Evolutionary conservation across 2,113 vertebrate species (phyloP), one percentile per base, ranked within the genome.

Genomic region (pig (Sus scrofa)): DNA sequence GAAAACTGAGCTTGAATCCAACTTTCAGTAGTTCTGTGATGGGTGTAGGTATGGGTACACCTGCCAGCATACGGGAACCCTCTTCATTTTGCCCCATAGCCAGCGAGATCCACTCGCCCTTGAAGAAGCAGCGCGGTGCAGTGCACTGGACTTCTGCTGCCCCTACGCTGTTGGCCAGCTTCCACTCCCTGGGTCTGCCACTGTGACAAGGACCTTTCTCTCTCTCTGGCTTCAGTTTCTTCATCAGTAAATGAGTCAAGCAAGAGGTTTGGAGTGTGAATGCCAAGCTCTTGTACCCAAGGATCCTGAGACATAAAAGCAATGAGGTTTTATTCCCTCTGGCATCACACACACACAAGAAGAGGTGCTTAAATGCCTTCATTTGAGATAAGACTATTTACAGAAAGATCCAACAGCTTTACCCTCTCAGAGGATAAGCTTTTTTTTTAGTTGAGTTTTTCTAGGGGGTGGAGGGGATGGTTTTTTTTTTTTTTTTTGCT

Each of bases 111-210:
- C 1, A 0, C 6, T 19, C 2, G 0, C 44, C 34, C 60, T 22
- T 6, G 22, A 24, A n/a, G 13, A 22, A 13, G 15, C 67, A 4
- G 12, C 0, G 2, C 16, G 54, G 3, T 1, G 2, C 16, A 67
- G 6, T 1, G 2, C 1, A 0, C 58, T 4, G 44, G 15, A 1
- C 12, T 26, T 16, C 1, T 0, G 1, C 10, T 6, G 7, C 0
- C 39, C 65, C 2, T 0, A 0, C 1, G 16, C 11, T 0, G 10
- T 1, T 0, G 6, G 5, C 73, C 2, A 1, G 6, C 19, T 84
- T 14, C 0, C 4, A 1, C 60, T 63, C n/a, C 3, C 2, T 2
- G 30, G 7, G 5, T n/a, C 37, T 37, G 2, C 52, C 16, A n/a
- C 20, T 32, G 9, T 37, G 18, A 14, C 1, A 0, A 56, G 12